A percentile compares a stretch with the other conserved stretches of the same genome.
Evolutionary conservation across 2,888 invertebrate genomes (phyloP).

Genomic region (Eilema sororculum): DNA sequence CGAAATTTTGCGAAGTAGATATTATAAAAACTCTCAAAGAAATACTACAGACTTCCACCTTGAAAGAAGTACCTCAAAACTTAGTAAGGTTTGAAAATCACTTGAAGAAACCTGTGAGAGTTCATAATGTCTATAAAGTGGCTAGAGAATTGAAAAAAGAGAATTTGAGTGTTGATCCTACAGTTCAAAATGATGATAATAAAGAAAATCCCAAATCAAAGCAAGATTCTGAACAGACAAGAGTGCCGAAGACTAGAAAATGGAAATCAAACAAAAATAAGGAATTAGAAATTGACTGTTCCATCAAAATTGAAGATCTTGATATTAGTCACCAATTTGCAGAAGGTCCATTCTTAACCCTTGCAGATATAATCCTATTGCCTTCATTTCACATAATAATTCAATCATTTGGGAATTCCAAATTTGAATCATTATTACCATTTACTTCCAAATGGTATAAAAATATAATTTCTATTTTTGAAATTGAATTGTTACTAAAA

Average conservation of each 20-base stretch:
- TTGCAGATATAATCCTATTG: slow-evolving; percentile 94
- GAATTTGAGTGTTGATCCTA: slow-evolving; percentile 44
- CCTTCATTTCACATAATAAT: slow-evolving; percentile 90
- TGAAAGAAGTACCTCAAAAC: slow-evolving; percentile 88
- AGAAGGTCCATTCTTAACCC: slow-evolving; percentile 93
- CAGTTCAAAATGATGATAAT: slow-evolving; percentile 33
- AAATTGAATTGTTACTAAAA: slow-evolving; percentile 50
- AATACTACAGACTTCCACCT: slow-evolving; percentile 58
- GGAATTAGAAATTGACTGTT: slow-evolving; percentile 73
- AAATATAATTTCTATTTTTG: slow-evolving; percentile 62
- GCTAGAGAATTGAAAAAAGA: slow-evolving; percentile 87
- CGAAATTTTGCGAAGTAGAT: slow-evolving; percentile 96
- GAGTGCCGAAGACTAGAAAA: slow-evolving; percentile 77
- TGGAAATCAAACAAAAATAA: slow-evolving; percentile 80
- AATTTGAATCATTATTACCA: slow-evolving; percentile 84
- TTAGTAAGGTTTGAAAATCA: slow-evolving; percentile 94
- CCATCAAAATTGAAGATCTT: slow-evolving; percentile 81
- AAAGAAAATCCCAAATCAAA: background rate
- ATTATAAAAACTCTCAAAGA: slow-evolving; percentile 88
- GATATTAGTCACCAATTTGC: slow-evolving; percentile 91
- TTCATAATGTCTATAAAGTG: slow-evolving; percentile 94
- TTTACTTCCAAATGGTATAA: slow-evolving; percentile 89
- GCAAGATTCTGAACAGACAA: slow-evolving; percentile 48
- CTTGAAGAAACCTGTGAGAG: slow-evolving; percentile 92
- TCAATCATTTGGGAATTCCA: slow-evolving; percentile 69